phyloP scores from a whole-genome alignment of 2,113 vertebrate species.

The Boulengeromyrus knoepffleri region DNA sequence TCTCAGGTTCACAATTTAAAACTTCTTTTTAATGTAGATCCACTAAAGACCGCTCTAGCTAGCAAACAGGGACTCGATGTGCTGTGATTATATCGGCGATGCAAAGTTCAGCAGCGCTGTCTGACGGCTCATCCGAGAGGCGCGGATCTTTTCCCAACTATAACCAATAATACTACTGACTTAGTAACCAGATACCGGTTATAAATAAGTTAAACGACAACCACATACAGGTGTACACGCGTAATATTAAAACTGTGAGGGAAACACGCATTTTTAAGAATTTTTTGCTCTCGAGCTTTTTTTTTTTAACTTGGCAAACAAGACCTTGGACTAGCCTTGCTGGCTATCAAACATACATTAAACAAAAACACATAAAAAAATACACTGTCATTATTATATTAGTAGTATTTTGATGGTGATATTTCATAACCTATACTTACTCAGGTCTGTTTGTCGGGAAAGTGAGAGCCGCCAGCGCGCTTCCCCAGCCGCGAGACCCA shows the following conservation, averaged over 20 bases:
- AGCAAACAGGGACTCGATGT: not conserved
- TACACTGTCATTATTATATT: not conserved
- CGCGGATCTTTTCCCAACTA: not conserved
- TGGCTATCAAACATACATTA: not conserved
- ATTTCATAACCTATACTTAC: conserved; percentile 1
- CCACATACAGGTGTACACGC: not conserved
- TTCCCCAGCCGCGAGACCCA: not conserved
- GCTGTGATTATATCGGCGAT: not conserved
- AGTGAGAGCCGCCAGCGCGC: not conserved
- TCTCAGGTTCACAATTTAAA: not conserved
- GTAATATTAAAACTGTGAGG: not conserved
- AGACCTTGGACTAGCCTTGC: not conserved
- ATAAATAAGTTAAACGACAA: not conserved
- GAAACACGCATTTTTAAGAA: not conserved
- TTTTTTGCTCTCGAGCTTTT: not conserved
- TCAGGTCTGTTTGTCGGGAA: not conserved
- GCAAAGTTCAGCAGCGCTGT: not conserved
- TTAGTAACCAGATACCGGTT: not conserved
- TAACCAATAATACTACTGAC: not conserved
- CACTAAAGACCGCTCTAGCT: not conserved
- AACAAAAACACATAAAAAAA: not conserved
- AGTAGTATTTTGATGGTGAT: not conserved
- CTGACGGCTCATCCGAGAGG: not conserved
- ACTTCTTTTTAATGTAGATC: not conserved
- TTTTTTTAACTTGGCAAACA: conserved; percentile 1